Base-by-base conservation (phyloP, 64 coral and sea anemone species). In the Dendronephthya gigantea region DNA sequence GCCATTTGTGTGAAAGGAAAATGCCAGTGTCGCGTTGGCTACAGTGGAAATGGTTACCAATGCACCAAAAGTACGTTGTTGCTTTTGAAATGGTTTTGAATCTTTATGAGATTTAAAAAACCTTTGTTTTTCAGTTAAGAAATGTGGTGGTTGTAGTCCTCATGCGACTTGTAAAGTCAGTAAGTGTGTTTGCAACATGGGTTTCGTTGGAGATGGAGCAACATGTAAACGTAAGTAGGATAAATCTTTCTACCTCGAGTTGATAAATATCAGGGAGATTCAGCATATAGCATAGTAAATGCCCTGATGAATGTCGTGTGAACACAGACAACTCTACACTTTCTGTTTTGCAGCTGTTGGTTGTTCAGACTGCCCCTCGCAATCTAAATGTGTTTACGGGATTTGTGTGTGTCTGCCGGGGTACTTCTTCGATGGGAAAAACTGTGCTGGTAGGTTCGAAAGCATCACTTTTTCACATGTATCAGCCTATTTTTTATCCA, bases 1-100 rank as follows among this genome's bases (percentile, higher is more conserved):
- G 95, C 95, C 4, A 91, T 98, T 50, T 98, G 95, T 32, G 89
- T 98, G 6, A 35, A 90, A 50, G 95, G 95, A 52, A 92, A 92
- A 6, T 98, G 95, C 9, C 85, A 88, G 74, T 98, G 95, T 83
- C 90, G 95, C 10, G 59, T 90, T 15, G 95, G 95, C 7, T 98
- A 91, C 74, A 88, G 75, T 28, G 95, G 95, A 2, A 89, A 98
- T 48, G 95, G 95, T 23, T 91, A 93, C 27, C 82, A 93, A 27
- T 98, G 95, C 40, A 35, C 55, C 38, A 98, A 93, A 86, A 40
- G 95, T 98, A 87, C 87, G 95, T 81, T 51, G 4, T 62, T 1
- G 4, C 25, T 6, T 62, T 6, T 62, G 25, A 62, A 62, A n/a
- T n/a, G 6, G 4, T 62, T 23, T 19, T 62, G 6, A 62, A 62